Percentiles rank a stretch among this genome's conserved stretches.
Conservation (phyloP, 2,888 invertebrate species). For the Catocala fraxini region DNA sequence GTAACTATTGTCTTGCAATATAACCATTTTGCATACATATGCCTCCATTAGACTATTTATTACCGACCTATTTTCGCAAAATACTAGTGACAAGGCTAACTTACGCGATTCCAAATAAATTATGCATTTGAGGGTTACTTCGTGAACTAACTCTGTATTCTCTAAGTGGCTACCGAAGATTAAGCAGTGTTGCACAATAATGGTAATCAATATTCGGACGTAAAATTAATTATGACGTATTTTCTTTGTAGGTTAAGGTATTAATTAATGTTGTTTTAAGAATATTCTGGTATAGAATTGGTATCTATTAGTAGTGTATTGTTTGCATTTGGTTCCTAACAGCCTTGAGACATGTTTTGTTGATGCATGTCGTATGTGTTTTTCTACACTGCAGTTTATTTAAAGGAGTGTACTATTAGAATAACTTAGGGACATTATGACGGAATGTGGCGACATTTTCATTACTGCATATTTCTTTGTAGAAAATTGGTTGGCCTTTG, state of each 20-base stretch:
- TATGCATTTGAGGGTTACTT: not conserved
- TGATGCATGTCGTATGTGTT: not conserved
- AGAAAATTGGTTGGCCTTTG: no score
- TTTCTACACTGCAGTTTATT: not conserved
- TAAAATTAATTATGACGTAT: slow-evolving; percentile 29
- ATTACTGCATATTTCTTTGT: no score
- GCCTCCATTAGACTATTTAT: slow-evolving; percentile 43
- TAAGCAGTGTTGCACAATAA: slow-evolving; percentile 29
- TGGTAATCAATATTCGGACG: slow-evolving; percentile 34
- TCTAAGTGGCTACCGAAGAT: not conserved
- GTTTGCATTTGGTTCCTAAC: not conserved
- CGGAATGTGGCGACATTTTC: no score
- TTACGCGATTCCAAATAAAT: slow-evolving; percentile 1
- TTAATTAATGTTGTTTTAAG: slow-evolving; percentile 26
- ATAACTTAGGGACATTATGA: no score
- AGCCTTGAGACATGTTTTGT: not conserved
- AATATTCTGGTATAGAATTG: slow-evolving; percentile 1
- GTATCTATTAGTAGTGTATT: not conserved
- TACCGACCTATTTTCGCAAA: slow-evolving; percentile 43
- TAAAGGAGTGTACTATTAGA: not conserved
- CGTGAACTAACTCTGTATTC: not conserved
- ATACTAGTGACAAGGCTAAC: slow-evolving; percentile 33
- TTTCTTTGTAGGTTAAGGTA: slow-evolving; percentile 44
- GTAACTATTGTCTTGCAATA: slow-evolving; percentile 39
- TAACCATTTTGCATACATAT: slow-evolving; percentile 41